phyloP scores from a whole-genome alignment of 2,888 invertebrate genomes.

The Cryptus armator region DNA sequence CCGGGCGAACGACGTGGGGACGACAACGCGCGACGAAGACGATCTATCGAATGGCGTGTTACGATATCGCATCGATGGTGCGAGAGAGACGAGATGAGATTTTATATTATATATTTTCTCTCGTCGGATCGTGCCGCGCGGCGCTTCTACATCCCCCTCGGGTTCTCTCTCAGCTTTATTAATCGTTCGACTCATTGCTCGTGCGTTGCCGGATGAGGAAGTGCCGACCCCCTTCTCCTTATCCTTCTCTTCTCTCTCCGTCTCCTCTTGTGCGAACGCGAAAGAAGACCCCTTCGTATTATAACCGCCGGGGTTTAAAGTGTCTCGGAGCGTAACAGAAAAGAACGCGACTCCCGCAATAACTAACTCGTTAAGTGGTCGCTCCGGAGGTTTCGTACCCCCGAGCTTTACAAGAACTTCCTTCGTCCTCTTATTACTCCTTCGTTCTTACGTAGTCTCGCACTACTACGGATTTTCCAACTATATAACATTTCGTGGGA shows the following conservation, averaged over 20 bases:
- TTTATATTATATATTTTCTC: slow-evolving; percentile 9
- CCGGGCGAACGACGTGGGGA: slow-evolving; percentile 41
- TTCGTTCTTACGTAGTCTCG: slow-evolving; percentile 9
- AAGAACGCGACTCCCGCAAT: slow-evolving; percentile 64
- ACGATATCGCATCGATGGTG: slow-evolving; percentile 8
- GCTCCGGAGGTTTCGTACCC: slow-evolving; percentile 52
- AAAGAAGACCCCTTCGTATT: not conserved
- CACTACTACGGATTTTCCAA: slow-evolving; percentile 4
- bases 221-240: slow-evolving; percentile 57
- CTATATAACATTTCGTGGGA: slow-evolving; percentile 21
- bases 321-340: slow-evolving; percentile 67
- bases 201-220: slow-evolving; percentile 69
- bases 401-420: slow-evolving; percentile 51
- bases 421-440: slow-evolving; percentile 36
- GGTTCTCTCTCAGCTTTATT: slow-evolving; percentile 53
- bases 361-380: slow-evolving; percentile 67
- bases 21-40: slow-evolving; percentile 23
- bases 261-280: not conserved
- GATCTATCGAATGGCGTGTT: slow-evolving; percentile 34
- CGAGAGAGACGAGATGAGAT: slow-evolving; percentile 24
- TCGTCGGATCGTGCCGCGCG: slow-evolving; percentile 10
- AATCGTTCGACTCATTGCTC: slow-evolving; percentile 66
- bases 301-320: slow-evolving; percentile 45
- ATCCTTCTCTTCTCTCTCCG: not conserved
- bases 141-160: slow-evolving; percentile 33